Conservation (phyloP, 2,113 vertebrate genomes). For the Sinocyclocheilus grahami region DNA sequence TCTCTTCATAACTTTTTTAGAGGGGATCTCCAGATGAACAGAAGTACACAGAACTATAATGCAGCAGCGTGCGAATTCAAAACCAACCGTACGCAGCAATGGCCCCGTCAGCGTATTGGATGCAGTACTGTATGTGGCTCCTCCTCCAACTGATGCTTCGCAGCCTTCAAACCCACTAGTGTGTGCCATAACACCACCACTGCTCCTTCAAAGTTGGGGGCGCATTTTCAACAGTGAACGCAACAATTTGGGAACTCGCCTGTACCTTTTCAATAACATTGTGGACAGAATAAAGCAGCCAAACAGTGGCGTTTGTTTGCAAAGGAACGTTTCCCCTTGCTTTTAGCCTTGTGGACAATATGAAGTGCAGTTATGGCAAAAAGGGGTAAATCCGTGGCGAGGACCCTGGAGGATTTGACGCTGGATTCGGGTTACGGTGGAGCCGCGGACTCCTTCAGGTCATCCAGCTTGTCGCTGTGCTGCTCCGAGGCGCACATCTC, state of each 20-base stretch:
- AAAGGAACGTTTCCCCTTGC: conserved; percentile 11
- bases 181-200: conserved; percentile 48
- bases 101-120: conserved; percentile 8
- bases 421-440: conserved; percentile 99
- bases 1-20: not conserved
- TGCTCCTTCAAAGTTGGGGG: conserved; percentile 41
- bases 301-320: not conserved
- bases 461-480: conserved; percentile 96
- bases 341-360: conserved; percentile 73
- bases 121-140: conserved; percentile 49
- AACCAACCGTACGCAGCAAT: conserved; percentile 20
- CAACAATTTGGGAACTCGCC: not conserved
- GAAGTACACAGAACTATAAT: not conserved
- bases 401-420: conserved; percentile 98
- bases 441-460: conserved; percentile 94
- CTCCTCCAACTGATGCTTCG: conserved; percentile 66
- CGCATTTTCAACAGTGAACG: conserved; percentile 39
- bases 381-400: conserved; percentile 89
- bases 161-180: conserved; percentile 54
- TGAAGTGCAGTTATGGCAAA: conserved; percentile 94
- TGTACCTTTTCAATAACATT: not conserved
- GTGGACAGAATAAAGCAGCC: not conserved
- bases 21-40: conserved; percentile 10
- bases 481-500: conserved; percentile 90
- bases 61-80: not conserved